Evolutionary conservation across 1,140 invertebrate species (phyloP).

Genomic region (Reticulitermes speratus): DNA sequence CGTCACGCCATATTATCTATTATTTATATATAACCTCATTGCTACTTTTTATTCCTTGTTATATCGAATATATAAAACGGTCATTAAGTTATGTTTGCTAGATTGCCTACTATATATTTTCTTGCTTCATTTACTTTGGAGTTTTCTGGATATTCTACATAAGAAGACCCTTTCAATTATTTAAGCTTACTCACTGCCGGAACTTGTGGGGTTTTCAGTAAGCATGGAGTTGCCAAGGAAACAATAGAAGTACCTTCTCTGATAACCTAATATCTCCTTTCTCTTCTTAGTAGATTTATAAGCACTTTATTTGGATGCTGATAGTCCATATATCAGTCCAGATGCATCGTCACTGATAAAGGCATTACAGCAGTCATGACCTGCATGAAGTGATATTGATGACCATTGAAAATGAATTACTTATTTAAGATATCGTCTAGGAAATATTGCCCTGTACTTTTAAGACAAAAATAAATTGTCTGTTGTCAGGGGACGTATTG

Average conservation of each 20-base stretch:
- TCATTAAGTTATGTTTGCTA: neutral
- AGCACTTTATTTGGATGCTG: neutral
- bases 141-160: neutral
- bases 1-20: neutral
- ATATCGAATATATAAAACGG: neutral
- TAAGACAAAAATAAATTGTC: slow-evolving; percentile 4
- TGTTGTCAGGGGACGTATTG: neutral
- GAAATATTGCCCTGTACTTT: neutral
- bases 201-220: neutral
- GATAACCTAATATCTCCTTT: neutral
- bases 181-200: neutral
- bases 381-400: neutral
- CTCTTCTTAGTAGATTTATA: neutral
- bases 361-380: neutral
- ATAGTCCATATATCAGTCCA: neutral
- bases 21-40: neutral
- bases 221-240: neutral
- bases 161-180: neutral
- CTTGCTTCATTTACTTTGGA: slow-evolving; percentile 7
- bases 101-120: neutral
- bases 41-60: neutral
- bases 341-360: neutral
- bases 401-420: neutral
- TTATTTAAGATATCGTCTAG: neutral
- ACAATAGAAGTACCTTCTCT: neutral